Base-by-base conservation (phyloP, 2,113 vertebrate genomes). In the Bujurquina vittata region DNA sequence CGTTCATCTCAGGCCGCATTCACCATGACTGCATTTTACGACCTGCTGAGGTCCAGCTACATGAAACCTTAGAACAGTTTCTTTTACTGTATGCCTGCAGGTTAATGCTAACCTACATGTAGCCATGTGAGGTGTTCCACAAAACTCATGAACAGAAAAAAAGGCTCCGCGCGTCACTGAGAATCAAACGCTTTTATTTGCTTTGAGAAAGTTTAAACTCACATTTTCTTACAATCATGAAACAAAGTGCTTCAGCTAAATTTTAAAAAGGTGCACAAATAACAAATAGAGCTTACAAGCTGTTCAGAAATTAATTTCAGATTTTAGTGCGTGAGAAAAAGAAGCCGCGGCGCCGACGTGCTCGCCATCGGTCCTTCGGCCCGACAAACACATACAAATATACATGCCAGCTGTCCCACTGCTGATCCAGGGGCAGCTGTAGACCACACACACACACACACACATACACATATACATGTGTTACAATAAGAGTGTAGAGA, bases 171-270 rank as follows among this genome's bases (percentile, higher is more conserved):
- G 63, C 63, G 29, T 52, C 43, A 72, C 23, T 1, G 43, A 52
- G 43, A 46, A 72, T 72, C 65, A 52, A 72, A 72, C 65, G 12
- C 2, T 49, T 49, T 75, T 75, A 75, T 75, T 75, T 40, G 33
- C 14, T 75, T 56, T 57, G 2, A 37, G 54, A 57, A 10, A 75
- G 35, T 40, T 58, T 37, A 40, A 75, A 57, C 55, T 58, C 17
- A 75, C 33, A 75, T 57, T 40, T 23, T 40, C 23, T 33, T 56
- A 26, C 54, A 75, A 57, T 57, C 72, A 37, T 57, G 22, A 56
- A 56, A 57, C 22, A 75, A 75, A 75, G 54, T 75, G 73, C 54
- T 75, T 75, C 73, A 72, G 73, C 54, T 23, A 75, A 15, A n/a
- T 40, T 58, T 56, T 37, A 35, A 57, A 59, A 75, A 75, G 23